These are phyloP conservation scores for Sesia bembeciformis DNA, from an alignment of 2,888 invertebrate genomes.

Conservation along the genomic window DNA sequence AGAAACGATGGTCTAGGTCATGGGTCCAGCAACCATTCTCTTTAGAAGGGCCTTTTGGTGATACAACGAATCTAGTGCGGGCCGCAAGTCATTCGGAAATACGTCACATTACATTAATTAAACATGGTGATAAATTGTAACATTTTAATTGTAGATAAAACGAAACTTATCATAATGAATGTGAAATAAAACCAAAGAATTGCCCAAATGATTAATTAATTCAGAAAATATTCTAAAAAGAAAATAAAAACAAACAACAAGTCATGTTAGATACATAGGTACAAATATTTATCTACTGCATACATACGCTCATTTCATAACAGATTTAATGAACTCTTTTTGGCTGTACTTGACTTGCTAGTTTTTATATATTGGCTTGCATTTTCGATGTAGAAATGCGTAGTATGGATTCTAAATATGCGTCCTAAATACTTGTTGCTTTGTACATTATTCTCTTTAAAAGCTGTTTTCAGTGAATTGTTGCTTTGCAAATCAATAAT, in stretches of 20 bases:
- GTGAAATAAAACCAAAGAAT: too few relatives aligned
- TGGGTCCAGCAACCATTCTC: background rate
- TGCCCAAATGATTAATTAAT: too few relatives aligned
- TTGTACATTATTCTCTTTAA: conserved; percentile 1
- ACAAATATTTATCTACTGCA: too few relatives aligned
- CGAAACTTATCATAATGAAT: too few relatives aligned
- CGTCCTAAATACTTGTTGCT: conserved; percentile 9
- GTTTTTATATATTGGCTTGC: conserved; percentile 4
- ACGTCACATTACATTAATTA: too few relatives aligned
- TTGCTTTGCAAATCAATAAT: conserved; percentile 1
- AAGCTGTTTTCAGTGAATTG: background rate
- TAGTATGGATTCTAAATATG: conserved; percentile 9
- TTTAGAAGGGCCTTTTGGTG: background rate
- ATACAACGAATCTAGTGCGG: background rate
- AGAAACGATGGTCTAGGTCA: background rate
- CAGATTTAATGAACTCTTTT: conserved; percentile 7
- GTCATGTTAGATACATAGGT: too few relatives aligned
- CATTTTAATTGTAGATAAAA: too few relatives aligned
- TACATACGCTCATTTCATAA: too few relatives aligned
- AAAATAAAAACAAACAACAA: too few relatives aligned
- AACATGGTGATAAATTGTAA: too few relatives aligned
- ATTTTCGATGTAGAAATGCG: conserved; percentile 1
- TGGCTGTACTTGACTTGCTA: conserved; percentile 6
- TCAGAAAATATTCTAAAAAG: too few relatives aligned
- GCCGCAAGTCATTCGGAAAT: background rate